Conservation (phyloP, 1,140 invertebrate genomes). For the Luehdorfia chinensis region DNA sequence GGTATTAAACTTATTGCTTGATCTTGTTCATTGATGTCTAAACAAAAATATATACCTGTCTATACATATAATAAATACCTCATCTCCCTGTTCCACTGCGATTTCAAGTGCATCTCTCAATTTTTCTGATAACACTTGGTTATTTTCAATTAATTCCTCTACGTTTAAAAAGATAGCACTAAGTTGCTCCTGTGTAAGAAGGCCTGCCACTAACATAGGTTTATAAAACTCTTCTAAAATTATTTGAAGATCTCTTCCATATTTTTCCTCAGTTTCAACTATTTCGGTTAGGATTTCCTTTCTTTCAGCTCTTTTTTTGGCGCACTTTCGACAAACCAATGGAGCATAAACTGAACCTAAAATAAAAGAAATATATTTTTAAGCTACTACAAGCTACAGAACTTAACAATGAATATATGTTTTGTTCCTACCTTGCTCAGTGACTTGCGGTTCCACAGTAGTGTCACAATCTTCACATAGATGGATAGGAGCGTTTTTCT, state of each 20-base stretch:
- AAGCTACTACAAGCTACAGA: no score
- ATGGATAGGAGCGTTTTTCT: slow-evolving; percentile 76
- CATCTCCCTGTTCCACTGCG: slow-evolving; percentile 85
- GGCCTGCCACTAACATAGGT: slow-evolving; percentile 93
- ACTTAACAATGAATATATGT: no score
- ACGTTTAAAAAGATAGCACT: slow-evolving; percentile 95
- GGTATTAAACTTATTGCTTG: no score
- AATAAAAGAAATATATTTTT: slow-evolving; percentile 28
- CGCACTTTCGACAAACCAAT: slow-evolving; percentile 91
- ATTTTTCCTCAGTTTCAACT: slow-evolving; percentile 97
- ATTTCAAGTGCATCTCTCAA: slow-evolving; percentile 92
- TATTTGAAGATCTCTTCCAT: slow-evolving; percentile 93
- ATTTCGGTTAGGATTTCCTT: slow-evolving; percentile 97
- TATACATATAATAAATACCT: no score
- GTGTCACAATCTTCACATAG: slow-evolving; percentile 88
- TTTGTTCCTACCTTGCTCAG: slow-evolving; percentile 81
- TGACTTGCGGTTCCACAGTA: slow-evolving; percentile 82
- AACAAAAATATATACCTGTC: no score
- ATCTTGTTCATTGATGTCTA: no score
- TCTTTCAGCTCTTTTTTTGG: slow-evolving; percentile 90
- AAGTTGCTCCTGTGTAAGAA: slow-evolving; percentile 88
- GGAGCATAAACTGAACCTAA: slow-evolving; percentile 84
- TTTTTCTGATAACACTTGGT: slow-evolving; percentile 89
- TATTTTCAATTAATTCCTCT: slow-evolving; percentile 94
- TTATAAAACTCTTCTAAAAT: slow-evolving; percentile 96